Percentiles rank a stretch among this genome's conserved stretches.
Evolutionary conservation across 2,113 vertebrate species (phyloP).

Genomic region (Psophia crepitans): DNA sequence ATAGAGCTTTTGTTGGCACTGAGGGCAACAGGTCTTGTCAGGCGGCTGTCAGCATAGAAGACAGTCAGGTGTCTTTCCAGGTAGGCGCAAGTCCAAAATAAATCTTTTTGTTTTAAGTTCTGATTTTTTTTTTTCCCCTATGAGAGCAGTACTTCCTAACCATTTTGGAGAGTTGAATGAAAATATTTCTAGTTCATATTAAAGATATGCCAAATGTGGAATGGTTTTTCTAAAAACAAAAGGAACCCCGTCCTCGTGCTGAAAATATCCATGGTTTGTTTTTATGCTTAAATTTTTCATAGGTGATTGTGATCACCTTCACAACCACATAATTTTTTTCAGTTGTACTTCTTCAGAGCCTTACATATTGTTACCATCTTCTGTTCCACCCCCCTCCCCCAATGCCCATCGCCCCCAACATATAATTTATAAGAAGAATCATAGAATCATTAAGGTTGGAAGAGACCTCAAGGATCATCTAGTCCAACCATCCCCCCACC

Average conservation of each 20-base stretch:
- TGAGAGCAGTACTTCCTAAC: not conserved
- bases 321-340: accelerated
- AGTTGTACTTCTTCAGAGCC: not conserved
- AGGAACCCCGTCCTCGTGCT: not conserved
- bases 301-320: not conserved
- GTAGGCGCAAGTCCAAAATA: not conserved
- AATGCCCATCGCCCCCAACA: accelerated
- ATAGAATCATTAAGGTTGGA: no score
- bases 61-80: not conserved
- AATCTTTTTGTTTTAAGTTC: not conserved
- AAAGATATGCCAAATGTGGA: not conserved
- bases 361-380: not conserved
- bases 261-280: not conserved
- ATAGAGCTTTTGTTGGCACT: not conserved
- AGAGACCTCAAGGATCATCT: no score
- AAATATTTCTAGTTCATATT: not conserved
- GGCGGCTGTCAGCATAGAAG: not conserved
- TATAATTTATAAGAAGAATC: not conserved
- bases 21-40: not conserved
- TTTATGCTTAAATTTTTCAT: not conserved
- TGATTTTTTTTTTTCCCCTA: not conserved
- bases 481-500: no score
- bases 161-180: not conserved
- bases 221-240: not conserved
- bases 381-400: no score